A percentile compares a stretch with the other conserved stretches of the same genome.
Evolutionary conservation across 2,113 vertebrate genomes (phyloP).

Genomic region (Actenoides hombroni): DNA sequence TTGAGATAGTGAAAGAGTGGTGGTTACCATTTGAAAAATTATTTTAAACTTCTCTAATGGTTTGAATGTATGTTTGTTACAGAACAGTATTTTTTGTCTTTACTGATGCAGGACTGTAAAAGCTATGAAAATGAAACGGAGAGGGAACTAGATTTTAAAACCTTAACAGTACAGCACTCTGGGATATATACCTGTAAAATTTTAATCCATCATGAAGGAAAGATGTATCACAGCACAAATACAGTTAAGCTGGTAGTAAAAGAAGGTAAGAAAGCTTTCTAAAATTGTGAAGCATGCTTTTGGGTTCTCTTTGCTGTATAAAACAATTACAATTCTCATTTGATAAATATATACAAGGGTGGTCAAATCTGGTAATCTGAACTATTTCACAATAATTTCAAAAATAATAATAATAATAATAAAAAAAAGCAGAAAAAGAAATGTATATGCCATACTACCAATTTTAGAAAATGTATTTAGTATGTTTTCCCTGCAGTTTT

Average conservation of each 20-base stretch:
- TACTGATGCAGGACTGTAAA: conserved; percentile 69
- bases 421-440: neutral
- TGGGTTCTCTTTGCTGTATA: neutral
- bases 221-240: conserved; percentile 59
- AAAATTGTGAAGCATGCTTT: neutral
- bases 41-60: neutral
- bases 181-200: conserved; percentile 76
- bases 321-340: neutral
- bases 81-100: conserved; percentile 17
- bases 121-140: neutral
- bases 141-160: conserved; percentile 22
- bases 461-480: neutral
- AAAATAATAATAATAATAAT: neutral
- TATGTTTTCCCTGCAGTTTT: neutral
- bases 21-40: neutral
- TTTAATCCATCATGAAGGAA: conserved; percentile 52
- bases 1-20: neutral
- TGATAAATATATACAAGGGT: neutral
- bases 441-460: neutral
- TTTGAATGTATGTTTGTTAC: neutral
- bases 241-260: conserved; percentile 64
- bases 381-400: neutral
- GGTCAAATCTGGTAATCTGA: neutral
- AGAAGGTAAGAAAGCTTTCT: conserved; percentile 65
- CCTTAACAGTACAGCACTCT: conserved; percentile 48